Base-by-base conservation (phyloP, 2,888 invertebrate species). In the Pardosa pseudoannulata region DNA sequence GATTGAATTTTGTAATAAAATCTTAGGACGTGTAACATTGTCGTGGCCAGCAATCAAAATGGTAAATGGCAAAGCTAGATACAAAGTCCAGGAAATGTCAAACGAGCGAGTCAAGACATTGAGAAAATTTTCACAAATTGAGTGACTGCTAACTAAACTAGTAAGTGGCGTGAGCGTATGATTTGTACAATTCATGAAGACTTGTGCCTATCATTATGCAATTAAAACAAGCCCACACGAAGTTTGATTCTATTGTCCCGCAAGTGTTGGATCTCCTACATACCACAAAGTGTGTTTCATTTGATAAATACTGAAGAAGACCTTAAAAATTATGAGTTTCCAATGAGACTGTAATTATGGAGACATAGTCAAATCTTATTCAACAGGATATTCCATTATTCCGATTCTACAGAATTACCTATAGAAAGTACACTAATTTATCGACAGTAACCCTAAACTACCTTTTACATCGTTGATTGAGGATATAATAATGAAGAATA, bases 151-250 rank as follows among this genome's bases (percentile, higher is more conserved):
- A 73, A 80, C 67, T 27, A 67, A 73, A 73, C 67, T 67, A 81
- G 75, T 31, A 76, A 88, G 29, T 89, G 89, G 89, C 1, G 87
- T 67, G 71, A 78, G 87, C 71, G 71, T 88, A 64, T 75, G 83
- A 71, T 88, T 86, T 80, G 73, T 81, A 16, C 89, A 85, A 46
- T 85, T 78, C 79, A 65, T 65, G 75, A 87, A 88, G 27, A 87
- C 88, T 68, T 70, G 28, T 46, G 72, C 72, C 29, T 79, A 75
- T 79, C 87, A 89, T 72, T 71, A 29, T 76, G 87, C 50, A 70
- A 88, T 89, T 85, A 72, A 82, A 56, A 64, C 50, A 50, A 74
- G 62, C 36, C 72, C 76, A 50, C 76, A 76, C 62, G 74, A 87
- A 80, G 82, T 71, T 46, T 65, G 82, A 41, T 87, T 88, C 32